Conservation (phyloP, 2,113 vertebrate genomes). For the Chaenogobius annularis region DNA sequence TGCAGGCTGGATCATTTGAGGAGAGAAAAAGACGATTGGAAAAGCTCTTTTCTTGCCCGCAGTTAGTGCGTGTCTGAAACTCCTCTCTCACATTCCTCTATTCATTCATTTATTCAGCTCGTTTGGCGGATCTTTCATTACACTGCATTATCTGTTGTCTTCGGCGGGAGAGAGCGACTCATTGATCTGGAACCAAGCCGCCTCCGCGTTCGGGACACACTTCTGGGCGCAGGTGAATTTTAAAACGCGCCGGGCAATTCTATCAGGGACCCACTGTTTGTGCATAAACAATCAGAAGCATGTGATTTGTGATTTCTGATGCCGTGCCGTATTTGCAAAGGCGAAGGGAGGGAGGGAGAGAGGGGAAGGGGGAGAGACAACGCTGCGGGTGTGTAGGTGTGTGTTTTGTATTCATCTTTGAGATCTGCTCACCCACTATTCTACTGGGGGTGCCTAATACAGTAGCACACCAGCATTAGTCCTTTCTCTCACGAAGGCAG, state of each 20-base stretch:
- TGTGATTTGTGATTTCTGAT: conserved; percentile 79
- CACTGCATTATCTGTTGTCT: conserved; percentile 78
- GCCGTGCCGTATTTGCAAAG: conserved; percentile 71
- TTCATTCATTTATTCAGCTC: conserved; percentile 80
- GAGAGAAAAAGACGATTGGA: conserved; percentile 71
- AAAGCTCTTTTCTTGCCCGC: conserved; percentile 73
- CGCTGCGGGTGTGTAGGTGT: conserved; percentile 75
- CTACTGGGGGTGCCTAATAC: conserved; percentile 79
- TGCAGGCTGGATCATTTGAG: conserved; percentile 73
- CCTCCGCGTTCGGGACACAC: conserved; percentile 78
- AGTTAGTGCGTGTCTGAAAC: conserved; percentile 76
- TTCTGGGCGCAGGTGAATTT: conserved; percentile 79
- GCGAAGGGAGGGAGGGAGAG: conserved; percentile 44
- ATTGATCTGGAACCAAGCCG: conserved; percentile 80
- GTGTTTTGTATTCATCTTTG: conserved; percentile 80
- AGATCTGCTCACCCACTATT: conserved; percentile 78
- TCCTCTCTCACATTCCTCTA: conserved; percentile 77
- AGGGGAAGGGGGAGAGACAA: conserved; percentile 64
- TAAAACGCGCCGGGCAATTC: conserved; percentile 75
- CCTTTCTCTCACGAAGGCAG: conserved; percentile 74
- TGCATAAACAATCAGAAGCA: conserved; percentile 79
- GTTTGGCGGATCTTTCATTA: conserved; percentile 80
- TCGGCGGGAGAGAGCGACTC: conserved; percentile 76
- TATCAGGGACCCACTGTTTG: conserved; percentile 77
- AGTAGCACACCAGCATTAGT: conserved; percentile 78